Base-by-base conservation (phyloP, 2,888 invertebrate genomes). In the Caenorhabditis angaria region DNA sequence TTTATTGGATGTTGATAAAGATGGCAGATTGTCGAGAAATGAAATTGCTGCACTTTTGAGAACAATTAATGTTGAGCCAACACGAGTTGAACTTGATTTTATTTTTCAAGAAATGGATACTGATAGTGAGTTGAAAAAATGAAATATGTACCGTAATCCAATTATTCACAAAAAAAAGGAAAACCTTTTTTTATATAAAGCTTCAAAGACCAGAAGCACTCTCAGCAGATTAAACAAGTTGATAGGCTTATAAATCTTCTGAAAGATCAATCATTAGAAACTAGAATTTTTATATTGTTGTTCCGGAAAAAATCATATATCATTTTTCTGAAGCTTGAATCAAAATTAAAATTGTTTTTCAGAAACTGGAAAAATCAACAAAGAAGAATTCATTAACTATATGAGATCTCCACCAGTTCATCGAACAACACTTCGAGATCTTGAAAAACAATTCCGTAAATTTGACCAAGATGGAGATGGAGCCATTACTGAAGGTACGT, bases 291-390 rank as follows among this genome's bases (percentile, higher is more conserved):
- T n/a, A n/a, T n/a, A n/a, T n/a, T n/a, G n/a, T 12, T 32, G 32
- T 5, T 32, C 12, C 32, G 5, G 12, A 5, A 32, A 32, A 32
- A 5, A 32, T 8, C 32, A 8, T 32, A 32, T 8, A 8, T 32
- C 32, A 32, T 32, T 32, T 32, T 12, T 32, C 5, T 32, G 6
- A 10, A 32, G 48, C n/a, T 48, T 48, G 5, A 10, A 5, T 14
- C 48, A 48, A 20, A 48, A 48, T 14, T 5, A 48, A 48, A 14
- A 20, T 12, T 12, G 48, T 32, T 47, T 68, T 83, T 69, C 75
- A 85, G 85, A 86, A 50, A 78, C 83, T 27, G 85, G 85, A 27
- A 86, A 83, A 66, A 85, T 85, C 63, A 83, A 80, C 76, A 85
- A 86, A 65, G 82, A 83, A 53, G 83, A 85, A 57, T 85, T 85